Conservation (phyloP, 2,888 invertebrate species). For the Chalcosyrphus nemorum region DNA sequence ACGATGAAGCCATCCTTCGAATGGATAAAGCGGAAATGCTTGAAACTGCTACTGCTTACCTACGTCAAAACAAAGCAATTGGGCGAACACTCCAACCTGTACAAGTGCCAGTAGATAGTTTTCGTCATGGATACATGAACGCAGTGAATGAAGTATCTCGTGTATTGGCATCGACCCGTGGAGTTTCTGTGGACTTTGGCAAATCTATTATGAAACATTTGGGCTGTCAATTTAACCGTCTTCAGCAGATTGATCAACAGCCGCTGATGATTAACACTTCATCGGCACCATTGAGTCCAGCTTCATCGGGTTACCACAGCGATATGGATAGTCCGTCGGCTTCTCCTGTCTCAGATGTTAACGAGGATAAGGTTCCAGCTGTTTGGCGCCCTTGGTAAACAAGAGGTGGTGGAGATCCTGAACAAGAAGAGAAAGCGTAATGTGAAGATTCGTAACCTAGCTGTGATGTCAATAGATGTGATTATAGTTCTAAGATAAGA, state of each 20-base stretch:
- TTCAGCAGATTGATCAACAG: constrained; percentile 70
- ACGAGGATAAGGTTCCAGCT: constrained; percentile 62
- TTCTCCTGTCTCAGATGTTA: constrained; percentile 71
- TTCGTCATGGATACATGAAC: constrained; percentile 93
- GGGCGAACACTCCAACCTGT: constrained; percentile 80
- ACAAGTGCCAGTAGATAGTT: constrained; percentile 84
- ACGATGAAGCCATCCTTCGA: constrained; percentile 93
- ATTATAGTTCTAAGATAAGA: constrained; percentile 20
- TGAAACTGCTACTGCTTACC: constrained; percentile 90
- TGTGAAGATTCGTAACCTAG: not conserved
- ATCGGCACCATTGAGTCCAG: constrained; percentile 77
- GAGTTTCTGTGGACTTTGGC: constrained; percentile 92
- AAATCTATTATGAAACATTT: constrained; percentile 94
- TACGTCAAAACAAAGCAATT: constrained; percentile 23
- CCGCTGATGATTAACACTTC: constrained; percentile 73
- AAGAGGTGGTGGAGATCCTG: not conserved
- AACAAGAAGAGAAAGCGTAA: not conserved
- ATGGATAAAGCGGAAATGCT: constrained; percentile 94
- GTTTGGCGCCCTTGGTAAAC: constrained; percentile 80
- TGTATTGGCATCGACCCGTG: constrained; percentile 91
- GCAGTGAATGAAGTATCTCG: constrained; percentile 94
- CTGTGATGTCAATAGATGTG: constrained; percentile 50
- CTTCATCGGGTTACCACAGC: constrained; percentile 80
- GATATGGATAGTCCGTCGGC: constrained; percentile 77
- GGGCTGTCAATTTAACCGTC: constrained; percentile 88